Conservation (phyloP, 2,797 vertebrate species). For the Synaphobranchus kaupii region DNA sequence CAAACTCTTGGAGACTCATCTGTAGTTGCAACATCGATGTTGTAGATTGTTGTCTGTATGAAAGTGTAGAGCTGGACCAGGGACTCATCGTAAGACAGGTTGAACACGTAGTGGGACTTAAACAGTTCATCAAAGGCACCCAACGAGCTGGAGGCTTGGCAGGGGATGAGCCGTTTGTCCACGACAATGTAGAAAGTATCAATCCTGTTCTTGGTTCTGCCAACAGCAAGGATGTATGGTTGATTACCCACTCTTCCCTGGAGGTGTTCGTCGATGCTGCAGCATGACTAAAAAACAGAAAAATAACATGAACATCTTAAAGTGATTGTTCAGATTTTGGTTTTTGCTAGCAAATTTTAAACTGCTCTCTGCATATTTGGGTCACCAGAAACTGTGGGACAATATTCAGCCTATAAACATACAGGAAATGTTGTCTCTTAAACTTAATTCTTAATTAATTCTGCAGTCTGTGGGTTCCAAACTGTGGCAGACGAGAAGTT, state of each 20-base stretch:
- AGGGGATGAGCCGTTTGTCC: conserved; percentile 31
- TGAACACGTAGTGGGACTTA: conserved; percentile 49
- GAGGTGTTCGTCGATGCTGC: conserved; percentile 44
- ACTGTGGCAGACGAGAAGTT: too few relatives aligned
- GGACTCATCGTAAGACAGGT: conserved; percentile 38
- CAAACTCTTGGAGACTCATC: conserved; percentile 39
- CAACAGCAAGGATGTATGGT: conserved; percentile 41
- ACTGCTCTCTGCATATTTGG: too few relatives aligned
- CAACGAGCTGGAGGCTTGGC: conserved; percentile 42
- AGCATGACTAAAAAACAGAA: conserved; percentile 43
- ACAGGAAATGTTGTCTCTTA: too few relatives aligned
- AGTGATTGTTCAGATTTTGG: too few relatives aligned
- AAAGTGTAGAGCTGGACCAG: conserved; percentile 38
- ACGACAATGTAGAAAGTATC: conserved; percentile 35
- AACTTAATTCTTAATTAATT: too few relatives aligned
- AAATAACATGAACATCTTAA: too few relatives aligned
- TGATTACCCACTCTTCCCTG: conserved; percentile 29
- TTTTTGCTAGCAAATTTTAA: too few relatives aligned
- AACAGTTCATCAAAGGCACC: conserved; percentile 31
- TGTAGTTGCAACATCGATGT: conserved; percentile 35
- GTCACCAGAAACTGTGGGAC: too few relatives aligned
- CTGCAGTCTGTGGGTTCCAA: too few relatives aligned
- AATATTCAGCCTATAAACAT: too few relatives aligned
- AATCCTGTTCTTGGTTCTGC: conserved; percentile 27
- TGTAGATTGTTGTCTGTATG: conserved; percentile 39